Evolutionary conservation across 1,140 invertebrate species (phyloP), one percentile per base, ranked within the genome.

Genomic region (Micrasema minimum): DNA sequence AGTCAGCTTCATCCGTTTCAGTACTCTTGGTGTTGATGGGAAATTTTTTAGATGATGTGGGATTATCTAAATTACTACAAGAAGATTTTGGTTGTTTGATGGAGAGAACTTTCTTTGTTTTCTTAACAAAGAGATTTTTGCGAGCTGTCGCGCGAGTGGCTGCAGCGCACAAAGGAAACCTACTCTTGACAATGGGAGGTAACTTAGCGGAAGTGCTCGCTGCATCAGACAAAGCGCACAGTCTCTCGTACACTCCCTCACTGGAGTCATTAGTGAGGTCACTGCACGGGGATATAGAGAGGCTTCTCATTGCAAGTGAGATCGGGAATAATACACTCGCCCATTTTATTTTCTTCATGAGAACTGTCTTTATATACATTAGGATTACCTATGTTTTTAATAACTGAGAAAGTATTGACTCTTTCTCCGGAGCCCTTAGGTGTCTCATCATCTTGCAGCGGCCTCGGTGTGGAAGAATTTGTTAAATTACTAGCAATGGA

Each of bases 301-400:
- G 82, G 80, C 65, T 85, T 85, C 66, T 85, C 82, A 75, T 84
- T 84, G 72, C 82, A 84, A 67, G 82, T 84, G 57, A 84, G 77
- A 75, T 85, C 83, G 64, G 82, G 82, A 35, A 84, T 77, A 16
- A 81, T 78, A 74, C 79, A 81, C 31, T 83, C 82, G 23, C 76
- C 77, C 22, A 82, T 80, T 57, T 66, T 23, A 18, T 59, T 61
- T 35, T 48, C 35, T 9, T 23, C 57, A 9, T 51, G 18, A 20
- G 65, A 68, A 23, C 61, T 64, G 20, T 81, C 79, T 76, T 79
- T 82, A 65, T 77, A 77, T 38, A 77, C 70, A 50, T 75, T 77
- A 41, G 80, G 77, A 64, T 81, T 83, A 1, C 79, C 80, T 50
- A 81, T 75, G 80, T 81, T 83, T 72, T 84, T 84, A 74, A 85